Base-by-base conservation (phyloP, 2,888 invertebrate genomes). In the Leptopterna dolabrata region DNA sequence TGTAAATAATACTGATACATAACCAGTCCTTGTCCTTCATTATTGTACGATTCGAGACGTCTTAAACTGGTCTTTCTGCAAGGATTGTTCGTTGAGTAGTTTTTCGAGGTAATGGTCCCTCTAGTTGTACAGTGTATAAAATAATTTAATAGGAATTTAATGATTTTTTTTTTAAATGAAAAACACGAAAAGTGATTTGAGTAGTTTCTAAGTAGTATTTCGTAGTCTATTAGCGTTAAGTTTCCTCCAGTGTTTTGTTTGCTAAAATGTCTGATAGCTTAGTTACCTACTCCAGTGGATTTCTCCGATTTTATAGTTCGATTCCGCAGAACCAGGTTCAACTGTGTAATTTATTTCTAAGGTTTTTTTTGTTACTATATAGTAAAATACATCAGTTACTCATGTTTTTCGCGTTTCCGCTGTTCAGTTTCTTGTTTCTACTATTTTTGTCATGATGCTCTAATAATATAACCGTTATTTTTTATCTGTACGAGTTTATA, bases 101-200 rank as follows among this genome's bases (percentile, higher is more conserved):
- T 73, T 73, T 73, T 70, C 29, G 70, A 70, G 27, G n/a, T 3
- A 3, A 27, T 3, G 16, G 36, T 7, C 11, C 63, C 63, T 7
- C 63, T 63, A 63, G 63, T 24, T 73, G 73, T 73, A 73, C 73
- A 73, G 73, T 73, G 73, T 73, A 73, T 36, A 73, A 73, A n/a
- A n/a, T n/a, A n/a, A 73, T 73, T 3, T n/a, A 73, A 29, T 73
- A n/a, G 29, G 13, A n/a, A n/a, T 0, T 30, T 13, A 73, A 19
- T 73, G 30, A 16, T 71, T n/a, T 71, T n/a, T 19, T 19, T 41
- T 9, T 36, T 73, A 36, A 36, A 41, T 36, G 30, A 41, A 41
- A 41, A 55, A 19, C 29, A 73, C n/a, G 36, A n/a, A 30, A 14
- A 19, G 41, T n/a, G 36, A 73, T 73, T 73, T 41, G 41, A 16